phyloP scores from a whole-genome alignment of 2,888 invertebrate species.

The Pollenia angustigena region DNA sequence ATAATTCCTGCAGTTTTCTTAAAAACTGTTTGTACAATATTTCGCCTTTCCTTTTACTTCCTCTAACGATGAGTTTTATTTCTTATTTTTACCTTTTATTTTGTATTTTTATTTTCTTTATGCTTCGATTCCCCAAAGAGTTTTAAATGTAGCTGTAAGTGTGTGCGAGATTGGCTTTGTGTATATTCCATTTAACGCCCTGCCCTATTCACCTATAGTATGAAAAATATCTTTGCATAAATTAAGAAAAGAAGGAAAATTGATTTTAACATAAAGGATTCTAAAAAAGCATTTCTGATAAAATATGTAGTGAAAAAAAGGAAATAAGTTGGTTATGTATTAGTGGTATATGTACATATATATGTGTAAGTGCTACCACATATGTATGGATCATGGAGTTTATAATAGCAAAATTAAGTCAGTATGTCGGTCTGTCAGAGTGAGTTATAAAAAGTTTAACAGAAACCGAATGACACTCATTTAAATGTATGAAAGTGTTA shows the following conservation, averaged over 20 bases:
- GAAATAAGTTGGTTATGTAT: too few species aligned
- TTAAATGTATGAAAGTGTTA: too few species aligned
- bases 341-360: too few species aligned
- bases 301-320: too few species aligned
- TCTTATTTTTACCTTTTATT: conserved; percentile 22
- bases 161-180: background rate
- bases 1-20: conserved; percentile 47
- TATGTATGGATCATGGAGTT: too few species aligned
- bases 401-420: too few species aligned
- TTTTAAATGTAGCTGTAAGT: background rate
- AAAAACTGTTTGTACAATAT: background rate
- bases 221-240: conserved; percentile 49
- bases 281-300: too few species aligned
- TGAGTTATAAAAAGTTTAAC: too few species aligned
- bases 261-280: too few species aligned
- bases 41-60: conserved; percentile 4
- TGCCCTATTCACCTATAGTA: conserved; percentile 20
- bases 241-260: conserved; percentile 28
- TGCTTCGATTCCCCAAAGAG: conserved; percentile 4
- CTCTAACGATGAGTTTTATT: conserved; percentile 6
- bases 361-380: too few species aligned
- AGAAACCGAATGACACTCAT: too few species aligned
- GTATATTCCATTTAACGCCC: background rate
- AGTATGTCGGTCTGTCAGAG: too few species aligned
- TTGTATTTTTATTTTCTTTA: background rate